Evolutionary conservation across 2,888 invertebrate species (phyloP), one percentile per base, ranked within the genome.

Genomic region (Caenorhabditis drosophilae): DNA sequence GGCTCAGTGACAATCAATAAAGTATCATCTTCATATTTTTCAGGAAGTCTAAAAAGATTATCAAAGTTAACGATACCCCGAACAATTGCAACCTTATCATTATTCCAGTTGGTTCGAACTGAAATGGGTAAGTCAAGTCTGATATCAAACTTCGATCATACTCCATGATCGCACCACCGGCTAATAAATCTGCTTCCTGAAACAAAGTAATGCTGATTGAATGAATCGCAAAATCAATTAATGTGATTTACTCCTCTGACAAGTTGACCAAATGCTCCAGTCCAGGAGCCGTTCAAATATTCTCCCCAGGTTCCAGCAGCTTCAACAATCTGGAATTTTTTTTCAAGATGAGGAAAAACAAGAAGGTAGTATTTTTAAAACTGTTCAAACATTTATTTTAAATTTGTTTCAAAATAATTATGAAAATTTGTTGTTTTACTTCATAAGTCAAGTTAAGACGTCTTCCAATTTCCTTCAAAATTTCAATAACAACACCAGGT

Each of bases 91-190:
- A 60, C 66, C 64, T 57, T 16, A 73, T 71, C 61, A 73, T 55
- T 40, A 73, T 73, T 20, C 71, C 80, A n/a, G 80, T 76, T 7
- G 67, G 62, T 40, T 77, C 76, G 38, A 66, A 77, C 48, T 78
- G 70, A 45, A 80, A 78, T 1, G 78, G 78, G 53, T 73, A 76
- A 4, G 86, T 85, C 70, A 85, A 63, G 56, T 77, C 77, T 1
- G 74, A 61, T 22, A 75, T 70, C 1, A 69, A 36, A 46, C 73
- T 67, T 4, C 77, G 60, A 44, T 76, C 74, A 50, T 71, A 75
- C 38, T 78, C 70, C 73, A 80, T 75, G 12, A 80, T 77, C n/a
- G 79, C 75, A n/a, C 73, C 80, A 1, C 79, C 80, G 1, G 74
- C 79, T 11, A 80, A 52, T 38, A 80, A 73, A 46, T 80, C 80